Evolutionary conservation across 2,888 invertebrate species (phyloP), one percentile per base, ranked within the genome.

Genomic region (Parelbella ahira): DNA sequence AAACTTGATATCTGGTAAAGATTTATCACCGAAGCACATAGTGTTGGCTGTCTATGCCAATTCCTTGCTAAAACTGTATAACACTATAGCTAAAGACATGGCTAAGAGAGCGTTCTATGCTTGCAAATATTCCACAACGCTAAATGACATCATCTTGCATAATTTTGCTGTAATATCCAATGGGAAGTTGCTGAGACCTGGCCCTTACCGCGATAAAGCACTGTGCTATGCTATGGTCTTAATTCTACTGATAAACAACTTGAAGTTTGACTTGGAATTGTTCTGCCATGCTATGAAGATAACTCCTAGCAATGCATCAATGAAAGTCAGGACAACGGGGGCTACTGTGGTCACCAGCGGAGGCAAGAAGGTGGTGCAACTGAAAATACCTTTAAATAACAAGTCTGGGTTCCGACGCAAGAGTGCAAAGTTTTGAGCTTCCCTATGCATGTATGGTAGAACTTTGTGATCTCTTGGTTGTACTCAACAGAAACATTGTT

Each of bases 171-270:
- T 54, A 2, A 39, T 52, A 1, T 43, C 53, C 0, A 71, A 71
- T 1, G 64, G 66, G 0, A 72, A 58, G 47, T 44, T 71, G 0
- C 57, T 54, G 0, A 44, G 87, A 4, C 70, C 86, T 0, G 53
- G 56, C 0, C 74, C 69, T 0, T 75, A 63, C 6, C 79, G 74
- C 48, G 87, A 87, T 27, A 87, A 81, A 41, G 55, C 77, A 0
- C 45, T 86, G 3, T 84, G 84, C 28, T 68, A 82, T 18, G 71
- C 73, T 0, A 58, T 86, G 37, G 81, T 87, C 0, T 69, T 82
- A 9, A 47, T 80, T 9, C 50, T 86, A 8, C 39, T 86, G 1
- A 54, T 87, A 8, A 83, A 77, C 50, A 70, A 77, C 43, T 73
- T 62, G 20, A 81, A 76, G 46, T 63, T 79, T 52, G 66, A 73